These are phyloP conservation scores for Deroptyus accipitrinus DNA, from an alignment of 2,113 vertebrate species.

Conservation along the genomic window DNA sequence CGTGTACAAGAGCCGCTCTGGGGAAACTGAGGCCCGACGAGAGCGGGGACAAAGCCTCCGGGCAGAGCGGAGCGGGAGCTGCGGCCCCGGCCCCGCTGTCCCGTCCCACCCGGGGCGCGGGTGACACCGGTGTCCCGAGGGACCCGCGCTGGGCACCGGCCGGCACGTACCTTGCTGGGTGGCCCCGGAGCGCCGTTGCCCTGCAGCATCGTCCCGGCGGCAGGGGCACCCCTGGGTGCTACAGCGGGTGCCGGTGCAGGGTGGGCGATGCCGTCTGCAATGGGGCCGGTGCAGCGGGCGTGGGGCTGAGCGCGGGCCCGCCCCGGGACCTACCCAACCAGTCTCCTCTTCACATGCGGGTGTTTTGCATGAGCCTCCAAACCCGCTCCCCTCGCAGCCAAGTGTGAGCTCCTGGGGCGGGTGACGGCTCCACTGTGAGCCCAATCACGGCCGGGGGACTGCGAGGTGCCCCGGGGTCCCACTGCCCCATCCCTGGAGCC, in stretches of 20 bases:
- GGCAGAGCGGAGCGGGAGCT: neutral
- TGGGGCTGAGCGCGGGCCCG: neutral
- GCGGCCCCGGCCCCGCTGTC: neutral
- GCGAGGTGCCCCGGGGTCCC: rapidly evolving
- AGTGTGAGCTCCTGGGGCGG: neutral
- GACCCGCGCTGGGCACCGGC: neutral
- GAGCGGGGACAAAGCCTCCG: neutral
- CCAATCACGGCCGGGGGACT: rapidly evolving
- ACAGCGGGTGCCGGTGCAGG: neutral
- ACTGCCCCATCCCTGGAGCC: rapidly evolving
- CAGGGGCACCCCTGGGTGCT: slow-evolving; percentile 37
- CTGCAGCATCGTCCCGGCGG: slow-evolving; percentile 50
- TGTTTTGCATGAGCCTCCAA: slow-evolving; percentile 22
- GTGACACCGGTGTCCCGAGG: neutral
- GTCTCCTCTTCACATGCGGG: slow-evolving; percentile 10
- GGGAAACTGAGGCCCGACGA: neutral
- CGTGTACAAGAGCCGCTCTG: neutral
- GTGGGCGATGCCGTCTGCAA: slow-evolving; percentile 11
- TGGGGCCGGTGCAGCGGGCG: neutral
- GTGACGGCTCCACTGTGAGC: rapidly evolving
- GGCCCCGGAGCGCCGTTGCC: neutral
- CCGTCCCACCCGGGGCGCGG: rapidly evolving
- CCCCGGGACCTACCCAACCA: slow-evolving; percentile 61
- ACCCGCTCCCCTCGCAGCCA: neutral
- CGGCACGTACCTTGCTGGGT: slow-evolving; percentile 26